Evolutionary conservation across 2,113 vertebrate species (phyloP).

Genomic region (Micromys minutus): DNA sequence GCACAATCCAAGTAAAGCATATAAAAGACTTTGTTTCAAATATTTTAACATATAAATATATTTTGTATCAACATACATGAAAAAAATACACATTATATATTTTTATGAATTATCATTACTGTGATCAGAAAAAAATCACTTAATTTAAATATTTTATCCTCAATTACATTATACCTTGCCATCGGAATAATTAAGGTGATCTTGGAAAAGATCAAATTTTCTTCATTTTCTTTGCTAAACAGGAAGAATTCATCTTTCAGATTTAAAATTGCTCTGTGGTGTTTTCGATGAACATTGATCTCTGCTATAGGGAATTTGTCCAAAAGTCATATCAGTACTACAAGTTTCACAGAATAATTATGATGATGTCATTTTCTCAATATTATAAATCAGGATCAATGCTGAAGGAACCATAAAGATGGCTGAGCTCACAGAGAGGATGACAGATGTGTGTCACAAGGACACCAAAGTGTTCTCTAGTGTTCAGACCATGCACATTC

Average conservation of each 20-base stretch:
- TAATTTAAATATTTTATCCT: background rate
- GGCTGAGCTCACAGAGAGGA: background rate
- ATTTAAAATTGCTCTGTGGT: background rate
- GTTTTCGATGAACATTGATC: background rate
- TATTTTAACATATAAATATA: background rate
- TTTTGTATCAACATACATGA: background rate
- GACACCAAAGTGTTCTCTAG: no score
- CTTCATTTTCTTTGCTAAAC: background rate
- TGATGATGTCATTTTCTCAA: slow-evolving; percentile 51
- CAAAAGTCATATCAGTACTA: slow-evolving; percentile 1
- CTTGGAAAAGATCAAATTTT: background rate
- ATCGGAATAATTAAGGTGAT: background rate
- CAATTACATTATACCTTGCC: background rate
- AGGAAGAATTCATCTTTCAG: background rate
- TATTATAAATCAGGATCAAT: slow-evolving; percentile 31
- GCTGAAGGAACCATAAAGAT: background rate
- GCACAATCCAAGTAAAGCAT: background rate
- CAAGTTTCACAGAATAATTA: slow-evolving; percentile 21
- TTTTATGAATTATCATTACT: background rate
- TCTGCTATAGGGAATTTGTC: background rate
- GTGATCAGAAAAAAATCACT: background rate
- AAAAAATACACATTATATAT: background rate
- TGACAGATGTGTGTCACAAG: background rate
- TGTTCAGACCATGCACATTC: background rate
- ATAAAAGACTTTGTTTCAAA: background rate